Conservation (phyloP, 2,888 invertebrate genomes). For the Torymus auratus region DNA sequence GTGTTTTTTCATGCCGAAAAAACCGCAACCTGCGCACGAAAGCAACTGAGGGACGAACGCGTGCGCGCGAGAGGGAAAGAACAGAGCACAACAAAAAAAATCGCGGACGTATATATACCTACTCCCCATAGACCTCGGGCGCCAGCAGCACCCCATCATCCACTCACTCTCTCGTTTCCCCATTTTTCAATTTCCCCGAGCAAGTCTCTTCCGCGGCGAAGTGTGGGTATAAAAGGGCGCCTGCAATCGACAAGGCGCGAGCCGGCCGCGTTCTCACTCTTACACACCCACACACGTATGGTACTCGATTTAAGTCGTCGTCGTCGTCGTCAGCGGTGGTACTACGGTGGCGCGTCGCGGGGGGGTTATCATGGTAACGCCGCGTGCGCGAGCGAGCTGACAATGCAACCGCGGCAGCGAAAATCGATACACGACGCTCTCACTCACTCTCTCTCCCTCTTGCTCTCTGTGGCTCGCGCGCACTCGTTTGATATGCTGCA, state of each 20-base stretch:
- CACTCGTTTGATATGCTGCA: slow-evolving; percentile 69
- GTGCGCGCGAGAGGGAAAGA: neutral
- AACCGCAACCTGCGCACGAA: neutral
- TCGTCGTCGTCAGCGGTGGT: neutral
- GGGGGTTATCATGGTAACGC: slow-evolving; percentile 75
- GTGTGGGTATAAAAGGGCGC: slow-evolving; percentile 21
- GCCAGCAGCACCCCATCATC: no score
- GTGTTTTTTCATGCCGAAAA: slow-evolving; percentile 26
- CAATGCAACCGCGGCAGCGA: slow-evolving; percentile 66
- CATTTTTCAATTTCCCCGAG: slow-evolving; percentile 38
- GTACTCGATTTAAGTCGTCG: slow-evolving; percentile 41
- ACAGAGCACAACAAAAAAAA: neutral
- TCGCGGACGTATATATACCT: no score
- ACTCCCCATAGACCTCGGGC: no score
- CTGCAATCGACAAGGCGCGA: slow-evolving; percentile 30
- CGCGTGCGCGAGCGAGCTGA: slow-evolving; percentile 63
- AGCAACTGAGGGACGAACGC: neutral
- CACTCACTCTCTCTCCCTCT: no score
- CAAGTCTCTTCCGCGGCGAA: neutral
- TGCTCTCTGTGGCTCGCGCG: no score
- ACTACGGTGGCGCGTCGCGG: slow-evolving; percentile 42
- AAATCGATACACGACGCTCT: slow-evolving; percentile 69
- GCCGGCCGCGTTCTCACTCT: no score
- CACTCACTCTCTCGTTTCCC: neutral
- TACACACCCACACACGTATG: slow-evolving; percentile 12